Evolutionary conservation across 2,797 vertebrate species (phyloP), one percentile per base, ranked within the genome.

Genomic region (Pygocentrus nattereri): DNA sequence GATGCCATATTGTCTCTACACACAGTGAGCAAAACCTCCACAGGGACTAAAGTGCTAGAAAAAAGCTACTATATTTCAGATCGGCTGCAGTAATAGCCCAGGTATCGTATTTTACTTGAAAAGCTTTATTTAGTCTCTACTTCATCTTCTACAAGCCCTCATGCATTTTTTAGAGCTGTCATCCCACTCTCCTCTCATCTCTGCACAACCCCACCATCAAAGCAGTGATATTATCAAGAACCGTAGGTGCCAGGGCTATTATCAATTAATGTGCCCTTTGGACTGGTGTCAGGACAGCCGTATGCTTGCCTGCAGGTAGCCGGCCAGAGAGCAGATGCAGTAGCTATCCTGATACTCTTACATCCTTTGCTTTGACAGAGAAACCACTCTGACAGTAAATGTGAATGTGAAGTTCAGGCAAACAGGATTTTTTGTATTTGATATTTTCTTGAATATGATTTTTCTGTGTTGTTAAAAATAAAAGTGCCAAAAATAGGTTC

Each of bases 81-180:
- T 65, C 56, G 44, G 78, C 69, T 70, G 38, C 76, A 38, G 62
- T 73, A 75, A 72, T 13, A 65, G 81, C 31, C 73, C 49, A 75
- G 65, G 84, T 85, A 65, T 87, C 76, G 41, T 82, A 77, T 84
- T 67, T 82, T 80, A 68, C 85, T 76, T 81, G 65, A 86, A 78
- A 85, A 79, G 75, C 70, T 81, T 82, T 86, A 75, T 82, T 84
- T 84, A 84, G 84, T 52, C 61, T 77, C 79, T 72, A 76, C 86
- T 86, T 91, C 88, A 90, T 83, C 84, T 52, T 69, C 83, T 86
- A 88, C 88, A 89, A 83, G 83, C 62, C 56, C 80, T 85, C 82
- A 91, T 93, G 81, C 89, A 92, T 94, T 89, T 94, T 92, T 89
- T 83, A 93, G 87, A 83, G 69, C 86, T 72, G 58, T 76, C 78